Evolutionary conservation across 2,113 vertebrate genomes (phyloP).

Genomic region (Lanius ludovicianus): DNA sequence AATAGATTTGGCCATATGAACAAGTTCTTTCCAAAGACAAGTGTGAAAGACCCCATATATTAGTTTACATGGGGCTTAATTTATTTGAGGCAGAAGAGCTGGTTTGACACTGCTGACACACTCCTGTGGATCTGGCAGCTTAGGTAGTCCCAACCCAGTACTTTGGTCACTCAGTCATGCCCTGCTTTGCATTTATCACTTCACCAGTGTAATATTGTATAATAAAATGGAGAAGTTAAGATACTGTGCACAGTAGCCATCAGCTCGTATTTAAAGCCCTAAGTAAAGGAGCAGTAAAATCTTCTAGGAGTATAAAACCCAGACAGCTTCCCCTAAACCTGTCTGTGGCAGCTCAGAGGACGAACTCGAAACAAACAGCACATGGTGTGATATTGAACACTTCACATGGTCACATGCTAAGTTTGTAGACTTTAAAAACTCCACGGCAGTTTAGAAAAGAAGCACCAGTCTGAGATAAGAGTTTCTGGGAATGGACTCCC

Average conservation of each 20-base stretch:
- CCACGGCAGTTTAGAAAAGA: background rate
- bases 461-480: background rate
- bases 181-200: background rate
- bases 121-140: background rate
- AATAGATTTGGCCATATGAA: background rate
- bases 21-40: background rate
- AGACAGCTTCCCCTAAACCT: background rate
- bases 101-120: background rate
- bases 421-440: background rate
- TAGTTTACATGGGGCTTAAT: background rate
- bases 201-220: background rate
- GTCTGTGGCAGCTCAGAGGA: background rate
- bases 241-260: background rate
- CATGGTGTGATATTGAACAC: background rate
- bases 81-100: background rate
- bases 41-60: background rate
- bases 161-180: background rate
- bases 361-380: background rate
- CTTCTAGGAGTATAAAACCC: slow-evolving; percentile 1
- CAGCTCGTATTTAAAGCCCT: background rate
- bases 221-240: background rate
- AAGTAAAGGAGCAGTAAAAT: slow-evolving; percentile 1
- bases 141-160: background rate
- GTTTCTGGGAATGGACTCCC: background rate
- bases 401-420: background rate